Base-by-base conservation (phyloP, 2,888 invertebrate species). In the Rambutsinella grinnellia region DNA sequence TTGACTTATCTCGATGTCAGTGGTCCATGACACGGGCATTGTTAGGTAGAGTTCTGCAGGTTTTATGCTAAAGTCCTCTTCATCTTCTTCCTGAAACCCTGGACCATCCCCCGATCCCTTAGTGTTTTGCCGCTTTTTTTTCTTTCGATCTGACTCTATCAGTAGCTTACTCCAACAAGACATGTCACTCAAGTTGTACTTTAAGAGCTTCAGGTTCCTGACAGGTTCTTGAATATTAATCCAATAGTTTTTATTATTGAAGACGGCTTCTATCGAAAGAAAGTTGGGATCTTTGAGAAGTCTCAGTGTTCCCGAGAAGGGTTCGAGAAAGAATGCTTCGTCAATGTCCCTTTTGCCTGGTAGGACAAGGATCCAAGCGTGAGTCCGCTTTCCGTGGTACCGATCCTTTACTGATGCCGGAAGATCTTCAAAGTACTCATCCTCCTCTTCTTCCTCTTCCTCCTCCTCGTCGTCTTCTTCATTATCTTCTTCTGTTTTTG, bases 221-320 rank as follows among this genome's bases (percentile, higher is more conserved):
- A 54, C 27, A 2, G 57, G 76, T n/a, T 80, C 77, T 85, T 84
- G 81, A 28, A 81, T 71, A 54, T 83, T 83, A 79, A 91, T 92
- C 89, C 93, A 95, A 86, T 94, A 96, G 87, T 97, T 97, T 62
- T 89, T 88, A 85, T 95, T 88, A 84, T 96, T 95, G 91, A 96
- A 97, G 62, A 96, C 87, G 81, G 93, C 92, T 85, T 97, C 95
- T 3, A 97, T 89, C 0, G 92, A 90, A 28, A 92, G 90, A 84
- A 95, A 96, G 76, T 90, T 88, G 1, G 88, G 86, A 23, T 90
- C 88, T 49, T 87, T 85, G 0, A 92, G 85, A 0, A 90, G 88
- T 79, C 91, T 89, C 0, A 88, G 85, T 17, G 89, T 88, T 0
- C 96, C 97, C 0, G 95, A 93, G 17, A 93, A 91, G 1, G 96